Evolutionary conservation across 2,888 invertebrate species (phyloP), one percentile per base, ranked within the genome.

Genomic region (Nowickia ferox): DNA sequence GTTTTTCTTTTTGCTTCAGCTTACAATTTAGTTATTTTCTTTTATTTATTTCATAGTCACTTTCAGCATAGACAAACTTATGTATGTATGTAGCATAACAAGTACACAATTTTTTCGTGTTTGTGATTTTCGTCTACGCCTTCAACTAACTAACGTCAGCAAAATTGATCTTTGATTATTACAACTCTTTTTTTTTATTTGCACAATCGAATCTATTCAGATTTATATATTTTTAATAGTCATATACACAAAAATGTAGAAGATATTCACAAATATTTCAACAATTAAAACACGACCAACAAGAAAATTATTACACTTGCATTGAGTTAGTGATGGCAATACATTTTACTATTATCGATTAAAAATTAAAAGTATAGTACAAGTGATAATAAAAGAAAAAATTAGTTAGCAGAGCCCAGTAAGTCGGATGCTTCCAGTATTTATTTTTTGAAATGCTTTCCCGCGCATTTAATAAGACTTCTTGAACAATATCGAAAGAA

Each of bases 321-420:
- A 80, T 46, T 48, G 10, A 30, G 46, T 48, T 81, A 55, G 80
- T n/a, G 85, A 75, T 79, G 85, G 30, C 9, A 78, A 69, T 11
- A 30, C 5, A 42, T 44, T 55, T 57, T 38, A 38, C 15, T 19
- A 22, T 19, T n/a, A 55, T 55, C 63, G 46, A 75, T n/a, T 66
- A 11, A 1, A 17, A 8, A 55, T 1, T 6, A 61, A 13, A 17
- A 15, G 11, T 19, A 57, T 22, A 22, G 22, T n/a, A 17, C 42
- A 11, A 76, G 82, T 71, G 82, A 30, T 82, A 40, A 6, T 68
- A 66, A 71, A 46, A 46, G 69, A 42, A 1, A 9, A 30, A 6
- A 6, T 5, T 30, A 30, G 30, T 0, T 6, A 5, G 6, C 30
- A 30, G 30, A 30, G 30, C 30, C 30, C 30, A 30, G 30, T 30